Evolutionary conservation across 2,888 invertebrate genomes (phyloP).

Genomic region (Anticlea derivata): DNA sequence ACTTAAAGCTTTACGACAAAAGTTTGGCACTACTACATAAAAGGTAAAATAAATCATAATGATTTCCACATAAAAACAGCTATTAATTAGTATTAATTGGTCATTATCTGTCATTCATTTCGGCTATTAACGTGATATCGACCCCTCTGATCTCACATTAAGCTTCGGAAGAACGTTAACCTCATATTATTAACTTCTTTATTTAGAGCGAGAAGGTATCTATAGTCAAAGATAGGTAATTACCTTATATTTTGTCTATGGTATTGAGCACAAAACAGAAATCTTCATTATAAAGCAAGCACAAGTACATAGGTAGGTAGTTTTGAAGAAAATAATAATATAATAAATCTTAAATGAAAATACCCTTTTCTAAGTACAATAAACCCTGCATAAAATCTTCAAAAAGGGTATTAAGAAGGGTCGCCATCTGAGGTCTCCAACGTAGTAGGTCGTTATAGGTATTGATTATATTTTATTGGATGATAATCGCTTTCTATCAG

Average conservation of each 20-base stretch:
- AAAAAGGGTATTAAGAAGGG: slow-evolving; percentile 15
- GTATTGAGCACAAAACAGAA: too few species aligned
- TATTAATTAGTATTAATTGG: slow-evolving; percentile 21
- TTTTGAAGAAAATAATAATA: background rate
- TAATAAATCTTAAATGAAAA: slow-evolving; percentile 10
- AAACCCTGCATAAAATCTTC: slow-evolving; percentile 16
- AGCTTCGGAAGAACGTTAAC: slow-evolving; percentile 1
- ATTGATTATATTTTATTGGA: slow-evolving; percentile 10
- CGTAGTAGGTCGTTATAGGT: slow-evolving; percentile 8
- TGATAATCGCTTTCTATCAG: background rate
- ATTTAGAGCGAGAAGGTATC: too few species aligned
- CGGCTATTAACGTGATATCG: slow-evolving; percentile 11
- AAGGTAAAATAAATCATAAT: slow-evolving; percentile 11
- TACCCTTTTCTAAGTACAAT: slow-evolving; percentile 8
- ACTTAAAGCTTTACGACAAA: background rate
- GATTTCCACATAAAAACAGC: slow-evolving; percentile 12
- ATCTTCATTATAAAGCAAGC: background rate
- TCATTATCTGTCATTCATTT: slow-evolving; percentile 16
- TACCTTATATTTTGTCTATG: too few species aligned
- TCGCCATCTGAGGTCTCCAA: slow-evolving; percentile 19
- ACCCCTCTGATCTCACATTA: slow-evolving; percentile 6
- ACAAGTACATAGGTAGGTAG: background rate
- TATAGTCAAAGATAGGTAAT: too few species aligned
- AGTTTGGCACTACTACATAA: slow-evolving; percentile 8
- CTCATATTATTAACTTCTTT: background rate